Evolutionary conservation across 2,888 invertebrate genomes (phyloP).

Genomic region (Boloria selene): DNA sequence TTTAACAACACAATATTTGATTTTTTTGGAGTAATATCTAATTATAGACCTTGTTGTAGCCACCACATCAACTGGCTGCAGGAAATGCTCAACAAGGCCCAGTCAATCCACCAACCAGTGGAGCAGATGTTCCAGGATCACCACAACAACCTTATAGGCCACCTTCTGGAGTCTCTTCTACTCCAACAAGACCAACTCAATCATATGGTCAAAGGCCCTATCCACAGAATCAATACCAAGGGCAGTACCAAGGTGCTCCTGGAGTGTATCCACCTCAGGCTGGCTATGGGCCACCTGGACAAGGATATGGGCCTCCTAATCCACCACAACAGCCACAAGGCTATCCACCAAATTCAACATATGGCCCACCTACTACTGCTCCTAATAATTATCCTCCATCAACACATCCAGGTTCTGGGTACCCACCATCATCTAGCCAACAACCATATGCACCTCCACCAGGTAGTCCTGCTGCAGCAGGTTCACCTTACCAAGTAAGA

Average conservation of each 20-base stretch:
- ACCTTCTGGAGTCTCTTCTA: conserved; percentile 75
- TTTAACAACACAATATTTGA: too few relatives aligned
- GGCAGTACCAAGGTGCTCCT: conserved; percentile 81
- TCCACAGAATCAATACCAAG: conserved; percentile 86
- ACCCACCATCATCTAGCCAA: conserved; percentile 72
- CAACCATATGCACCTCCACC: conserved; percentile 78
- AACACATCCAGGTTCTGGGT: conserved; percentile 72
- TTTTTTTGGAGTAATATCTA: too few relatives aligned
- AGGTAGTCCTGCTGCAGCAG: conserved; percentile 69
- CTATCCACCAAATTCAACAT: conserved; percentile 84
- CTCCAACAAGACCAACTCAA: conserved; percentile 84
- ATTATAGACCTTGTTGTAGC: conserved; percentile 51
- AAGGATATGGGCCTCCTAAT: conserved; percentile 85
- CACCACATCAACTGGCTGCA: conserved; percentile 81
- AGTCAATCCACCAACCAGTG: conserved; percentile 64
- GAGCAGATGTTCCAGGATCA: conserved; percentile 66
- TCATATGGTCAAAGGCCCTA: conserved; percentile 86
- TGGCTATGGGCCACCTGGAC: conserved; percentile 85
- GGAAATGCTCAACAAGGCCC: conserved; percentile 74
- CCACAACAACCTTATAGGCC: conserved; percentile 78
- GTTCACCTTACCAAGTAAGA: conserved; percentile 73
- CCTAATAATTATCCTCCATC: conserved; percentile 82
- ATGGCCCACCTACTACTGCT: conserved; percentile 84
- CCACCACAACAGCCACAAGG: conserved; percentile 84
- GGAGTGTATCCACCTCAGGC: conserved; percentile 86